Conservation (phyloP, 2,113 vertebrate species). For the Setophaga coronata region DNA sequence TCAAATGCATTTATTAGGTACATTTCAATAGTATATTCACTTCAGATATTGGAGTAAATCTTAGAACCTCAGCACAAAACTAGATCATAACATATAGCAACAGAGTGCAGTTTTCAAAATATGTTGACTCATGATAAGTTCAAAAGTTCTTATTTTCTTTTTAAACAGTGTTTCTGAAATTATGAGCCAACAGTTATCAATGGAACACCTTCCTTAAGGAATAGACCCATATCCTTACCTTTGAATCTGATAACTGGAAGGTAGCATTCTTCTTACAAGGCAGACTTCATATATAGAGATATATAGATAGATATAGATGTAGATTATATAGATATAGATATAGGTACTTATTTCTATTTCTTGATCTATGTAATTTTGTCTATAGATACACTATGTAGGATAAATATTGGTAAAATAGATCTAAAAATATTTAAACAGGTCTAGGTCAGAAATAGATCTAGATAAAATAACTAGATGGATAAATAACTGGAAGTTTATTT, state of each 20-base stretch:
- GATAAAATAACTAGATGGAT: neutral
- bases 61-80: neutral
- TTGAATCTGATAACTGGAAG: neutral
- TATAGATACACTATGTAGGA: neutral
- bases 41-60: neutral
- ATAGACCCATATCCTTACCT: neutral
- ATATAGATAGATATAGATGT: neutral
- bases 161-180: neutral
- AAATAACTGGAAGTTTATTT: neutral
- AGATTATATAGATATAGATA: neutral
- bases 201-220: neutral
- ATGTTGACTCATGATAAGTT: neutral
- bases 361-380: neutral
- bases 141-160: neutral
- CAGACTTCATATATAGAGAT: neutral
- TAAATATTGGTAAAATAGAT: neutral
- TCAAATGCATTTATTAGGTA: neutral
- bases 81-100: neutral
- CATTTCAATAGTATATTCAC: neutral
- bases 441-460: neutral
- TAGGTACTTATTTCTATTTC: neutral
- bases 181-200: neutral
- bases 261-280: rapidly evolving
- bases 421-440: neutral
- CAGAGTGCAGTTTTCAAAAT: neutral